Conservation (phyloP, 2,113 vertebrate genomes). For the Gadus macrocephalus region DNA sequence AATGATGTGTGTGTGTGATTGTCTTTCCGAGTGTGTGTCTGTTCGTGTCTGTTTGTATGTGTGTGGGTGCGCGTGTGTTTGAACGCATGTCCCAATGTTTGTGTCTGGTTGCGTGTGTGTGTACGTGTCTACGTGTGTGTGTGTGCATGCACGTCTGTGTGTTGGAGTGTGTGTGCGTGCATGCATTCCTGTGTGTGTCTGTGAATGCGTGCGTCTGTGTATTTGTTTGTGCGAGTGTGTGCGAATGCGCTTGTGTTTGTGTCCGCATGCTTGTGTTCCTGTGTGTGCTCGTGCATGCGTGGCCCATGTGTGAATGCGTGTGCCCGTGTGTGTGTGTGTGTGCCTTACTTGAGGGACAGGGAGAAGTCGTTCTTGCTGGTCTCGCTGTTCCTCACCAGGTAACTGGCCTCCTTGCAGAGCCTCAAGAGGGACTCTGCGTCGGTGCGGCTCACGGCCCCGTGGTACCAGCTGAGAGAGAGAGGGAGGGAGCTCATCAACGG, state of each 20-base stretch:
- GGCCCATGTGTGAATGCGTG: not conserved
- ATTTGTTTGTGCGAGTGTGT: too few relatives aligned
- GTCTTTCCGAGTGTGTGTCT: not conserved
- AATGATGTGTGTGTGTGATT: not conserved
- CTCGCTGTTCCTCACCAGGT: slow-evolving; percentile 97
- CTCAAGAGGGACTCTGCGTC: slow-evolving; percentile 92
- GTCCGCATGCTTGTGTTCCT: not conserved
- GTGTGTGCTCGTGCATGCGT: not conserved
- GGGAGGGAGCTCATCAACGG: not conserved
- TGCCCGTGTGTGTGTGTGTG: not conserved
- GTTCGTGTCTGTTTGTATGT: not conserved
- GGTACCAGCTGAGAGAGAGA: slow-evolving; percentile 85
- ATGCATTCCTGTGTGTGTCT: too few relatives aligned
- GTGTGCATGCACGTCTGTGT: not conserved
- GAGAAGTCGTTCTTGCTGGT: slow-evolving; percentile 98
- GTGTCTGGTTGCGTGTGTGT: not conserved
- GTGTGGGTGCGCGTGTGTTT: too few relatives aligned
- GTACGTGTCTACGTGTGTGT: not conserved
- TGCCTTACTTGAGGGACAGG: slow-evolving; percentile 95
- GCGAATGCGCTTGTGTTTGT: too few relatives aligned
- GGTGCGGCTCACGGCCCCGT: slow-evolving; percentile 92
- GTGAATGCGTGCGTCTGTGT: too few relatives aligned
- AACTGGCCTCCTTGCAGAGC: slow-evolving; percentile 96
- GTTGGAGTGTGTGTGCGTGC: not conserved
- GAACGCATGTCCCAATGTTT: not conserved